A percentile compares a stretch with the other conserved stretches of the same genome.
phyloP scores from a whole-genome alignment of 2,888 invertebrate species.

The Meandrusa payeni region DNA sequence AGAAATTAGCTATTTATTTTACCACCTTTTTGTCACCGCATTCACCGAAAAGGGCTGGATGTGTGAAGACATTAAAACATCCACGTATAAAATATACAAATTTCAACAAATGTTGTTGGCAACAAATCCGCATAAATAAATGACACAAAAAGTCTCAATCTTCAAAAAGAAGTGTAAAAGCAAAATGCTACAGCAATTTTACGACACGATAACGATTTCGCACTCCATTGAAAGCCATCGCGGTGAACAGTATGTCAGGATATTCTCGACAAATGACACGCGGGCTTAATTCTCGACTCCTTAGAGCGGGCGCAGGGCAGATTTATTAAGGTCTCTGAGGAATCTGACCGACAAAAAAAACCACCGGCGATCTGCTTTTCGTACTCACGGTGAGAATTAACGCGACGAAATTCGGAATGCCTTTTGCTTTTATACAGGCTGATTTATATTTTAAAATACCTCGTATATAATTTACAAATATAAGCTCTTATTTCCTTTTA shows the following conservation, averaged over 20 bases:
- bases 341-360: constrained; percentile 42
- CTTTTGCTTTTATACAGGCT: constrained; percentile 38
- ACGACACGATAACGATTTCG: constrained; percentile 28
- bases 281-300: constrained; percentile 45
- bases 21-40: no score
- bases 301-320: constrained; percentile 50
- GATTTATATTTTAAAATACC: constrained; percentile 39
- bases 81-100: no score
- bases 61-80: no score
- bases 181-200: constrained; percentile 19
- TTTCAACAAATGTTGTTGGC: constrained; percentile 1
- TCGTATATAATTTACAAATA: no score
- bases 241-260: constrained; percentile 44
- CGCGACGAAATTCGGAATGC: constrained; percentile 47
- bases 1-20: no score
- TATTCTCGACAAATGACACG: constrained; percentile 50
- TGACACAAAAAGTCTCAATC: constrained; percentile 4
- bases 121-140: constrained; percentile 9
- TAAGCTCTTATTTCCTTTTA: no score
- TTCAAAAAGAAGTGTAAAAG: constrained; percentile 6
- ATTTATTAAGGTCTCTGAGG: constrained; percentile 62
- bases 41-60: no score
- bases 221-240: constrained; percentile 19
- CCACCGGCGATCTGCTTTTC: constrained; percentile 40
- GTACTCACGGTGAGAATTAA: constrained; percentile 48